Evolutionary conservation across 64 coral and sea anemone genomes (phyloP).

Genomic region (Pocillopora verrucosa): DNA sequence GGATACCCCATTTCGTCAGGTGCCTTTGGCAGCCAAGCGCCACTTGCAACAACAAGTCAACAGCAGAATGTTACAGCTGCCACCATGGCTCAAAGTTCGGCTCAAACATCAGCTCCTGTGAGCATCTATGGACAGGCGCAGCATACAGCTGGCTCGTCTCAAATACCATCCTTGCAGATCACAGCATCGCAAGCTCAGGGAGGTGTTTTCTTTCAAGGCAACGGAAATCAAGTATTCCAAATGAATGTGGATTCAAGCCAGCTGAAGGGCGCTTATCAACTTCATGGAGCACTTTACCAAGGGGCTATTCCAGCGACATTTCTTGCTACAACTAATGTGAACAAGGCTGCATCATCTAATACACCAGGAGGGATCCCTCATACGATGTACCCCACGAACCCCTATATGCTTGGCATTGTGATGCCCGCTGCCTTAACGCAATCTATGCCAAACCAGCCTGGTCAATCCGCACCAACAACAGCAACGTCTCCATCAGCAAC

Average conservation of each 20-base stretch:
- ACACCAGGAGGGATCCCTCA: constrained; percentile 37
- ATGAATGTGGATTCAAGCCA: constrained; percentile 51
- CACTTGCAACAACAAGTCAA: not conserved
- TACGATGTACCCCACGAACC: constrained; percentile 49
- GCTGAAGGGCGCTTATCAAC: constrained; percentile 59
- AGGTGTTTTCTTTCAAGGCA: constrained; percentile 47
- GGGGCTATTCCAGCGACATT: constrained; percentile 41
- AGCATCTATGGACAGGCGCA: constrained; percentile 11
- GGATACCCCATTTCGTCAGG: not conserved
- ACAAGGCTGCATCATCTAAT: constrained; percentile 28
- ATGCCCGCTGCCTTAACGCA: constrained; percentile 54
- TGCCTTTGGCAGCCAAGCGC: not conserved
- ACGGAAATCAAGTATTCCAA: constrained; percentile 56
- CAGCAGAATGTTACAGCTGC: not conserved
- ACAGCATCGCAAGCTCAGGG: constrained; percentile 36
- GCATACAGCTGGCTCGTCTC: not conserved
- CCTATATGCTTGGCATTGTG: constrained; percentile 74
- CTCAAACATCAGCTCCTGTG: constrained; percentile 8
- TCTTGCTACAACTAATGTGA: constrained; percentile 28
- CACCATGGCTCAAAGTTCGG: not conserved
- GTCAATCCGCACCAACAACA: constrained; percentile 16
- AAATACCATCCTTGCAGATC: constrained; percentile 9
- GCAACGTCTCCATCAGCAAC: constrained; percentile 52
- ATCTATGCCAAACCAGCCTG: constrained; percentile 2
- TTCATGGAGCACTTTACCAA: constrained; percentile 62